Conservation (phyloP, 2,888 invertebrate genomes). For the Lamellibrachia columna region DNA sequence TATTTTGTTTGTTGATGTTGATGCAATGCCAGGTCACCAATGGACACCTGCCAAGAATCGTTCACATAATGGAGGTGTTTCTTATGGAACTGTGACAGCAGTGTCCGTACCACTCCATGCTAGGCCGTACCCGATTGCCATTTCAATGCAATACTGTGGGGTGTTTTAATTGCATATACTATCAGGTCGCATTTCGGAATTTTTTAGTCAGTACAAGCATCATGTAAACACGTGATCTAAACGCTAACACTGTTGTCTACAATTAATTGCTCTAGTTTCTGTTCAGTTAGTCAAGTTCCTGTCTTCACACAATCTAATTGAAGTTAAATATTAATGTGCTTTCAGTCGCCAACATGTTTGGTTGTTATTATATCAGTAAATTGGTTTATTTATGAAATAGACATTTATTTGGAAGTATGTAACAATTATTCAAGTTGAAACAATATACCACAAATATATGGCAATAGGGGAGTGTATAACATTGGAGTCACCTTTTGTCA, state of each 20-base stretch:
- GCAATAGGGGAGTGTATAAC: background rate
- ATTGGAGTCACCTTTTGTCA: background rate
- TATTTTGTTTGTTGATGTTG: slow-evolving; percentile 5
- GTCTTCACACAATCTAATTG: too few relatives aligned
- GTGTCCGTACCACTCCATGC: background rate
- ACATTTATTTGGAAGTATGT: too few relatives aligned
- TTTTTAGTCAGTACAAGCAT: background rate
- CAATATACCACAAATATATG: background rate
- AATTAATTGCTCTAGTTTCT: background rate
- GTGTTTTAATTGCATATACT: background rate
- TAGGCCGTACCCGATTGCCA: background rate
- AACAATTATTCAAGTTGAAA: background rate
- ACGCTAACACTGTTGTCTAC: background rate
- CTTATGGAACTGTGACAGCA: background rate
- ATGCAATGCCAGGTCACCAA: background rate
- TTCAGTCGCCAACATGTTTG: background rate
- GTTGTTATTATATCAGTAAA: too few relatives aligned
- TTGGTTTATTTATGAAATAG: background rate
- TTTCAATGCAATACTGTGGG: background rate
- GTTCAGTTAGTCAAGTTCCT: background rate
- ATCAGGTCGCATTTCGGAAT: background rate
- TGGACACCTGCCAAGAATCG: background rate
- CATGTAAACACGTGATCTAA: background rate
- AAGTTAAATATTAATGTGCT: background rate
- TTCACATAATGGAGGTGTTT: background rate